A percentile compares a stretch with the other conserved stretches of the same genome.
phyloP scores from a whole-genome alignment of 2,888 invertebrate genomes.

The Beris morrisii region DNA sequence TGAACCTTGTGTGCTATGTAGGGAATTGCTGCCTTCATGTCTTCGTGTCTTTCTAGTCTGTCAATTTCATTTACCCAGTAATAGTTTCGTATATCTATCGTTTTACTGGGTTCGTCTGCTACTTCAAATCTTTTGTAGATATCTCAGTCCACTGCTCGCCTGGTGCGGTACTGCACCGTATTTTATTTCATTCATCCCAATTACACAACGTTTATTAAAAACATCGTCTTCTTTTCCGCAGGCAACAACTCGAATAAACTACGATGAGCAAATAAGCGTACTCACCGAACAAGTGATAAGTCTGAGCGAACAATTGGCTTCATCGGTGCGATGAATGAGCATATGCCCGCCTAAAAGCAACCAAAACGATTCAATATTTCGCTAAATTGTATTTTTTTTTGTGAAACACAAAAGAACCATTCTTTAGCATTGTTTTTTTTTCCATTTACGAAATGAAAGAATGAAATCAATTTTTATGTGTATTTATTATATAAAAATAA shows the following conservation, averaged over 20 bases:
- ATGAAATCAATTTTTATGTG: conserved; percentile 39
- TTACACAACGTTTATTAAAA: no score
- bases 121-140: no score
- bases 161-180: no score
- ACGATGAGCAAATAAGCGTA: conserved; percentile 66
- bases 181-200: no score
- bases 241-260: conserved; percentile 65
- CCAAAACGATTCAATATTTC: conserved; percentile 25
- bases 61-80: no score
- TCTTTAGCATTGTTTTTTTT: conserved; percentile 1
- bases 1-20: no score
- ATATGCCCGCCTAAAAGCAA: conserved; percentile 17
- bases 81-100: no score
- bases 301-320: conserved; percentile 79
- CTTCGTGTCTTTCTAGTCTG: no score
- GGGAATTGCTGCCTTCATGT: no score
- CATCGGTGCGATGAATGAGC: conserved; percentile 46
- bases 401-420: conserved; percentile 25
- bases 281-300: conserved; percentile 66
- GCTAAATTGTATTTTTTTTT: conserved; percentile 11
- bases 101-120: no score
- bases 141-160: no score
- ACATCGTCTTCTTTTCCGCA: conserved; percentile 32
- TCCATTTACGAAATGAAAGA: conserved; percentile 23
- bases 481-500: conserved; percentile 44